Evolutionary conservation across 2,113 vertebrate species (phyloP).

Genomic region (Corydoras maculifer): DNA sequence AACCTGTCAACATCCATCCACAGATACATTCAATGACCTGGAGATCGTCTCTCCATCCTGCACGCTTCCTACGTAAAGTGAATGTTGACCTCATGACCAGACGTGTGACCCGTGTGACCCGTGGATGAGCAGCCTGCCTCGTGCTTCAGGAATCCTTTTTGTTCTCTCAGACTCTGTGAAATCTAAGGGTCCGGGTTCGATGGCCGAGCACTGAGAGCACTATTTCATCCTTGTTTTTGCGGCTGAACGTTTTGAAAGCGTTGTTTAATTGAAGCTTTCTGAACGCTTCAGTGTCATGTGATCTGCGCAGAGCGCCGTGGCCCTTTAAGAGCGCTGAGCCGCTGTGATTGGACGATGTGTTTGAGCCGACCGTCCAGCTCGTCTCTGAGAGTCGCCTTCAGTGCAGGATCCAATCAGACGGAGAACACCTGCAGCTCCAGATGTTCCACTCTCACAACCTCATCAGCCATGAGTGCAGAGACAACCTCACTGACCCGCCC

Average conservation of each 20-base stretch:
- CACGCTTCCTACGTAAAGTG: too few relatives aligned
- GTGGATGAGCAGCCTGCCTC: too few relatives aligned
- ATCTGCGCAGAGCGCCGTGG: constrained; percentile 20
- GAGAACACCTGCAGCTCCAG: constrained; percentile 29
- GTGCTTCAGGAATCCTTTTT: too few relatives aligned
- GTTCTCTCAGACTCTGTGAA: too few relatives aligned
- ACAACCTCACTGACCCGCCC: constrained; percentile 53
- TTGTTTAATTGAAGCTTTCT: background rate
- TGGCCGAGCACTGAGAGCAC: too few relatives aligned
- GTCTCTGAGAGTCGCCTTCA: constrained; percentile 41
- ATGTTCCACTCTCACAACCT: constrained; percentile 11
- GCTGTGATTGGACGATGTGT: constrained; percentile 51
- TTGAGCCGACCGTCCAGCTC: constrained; percentile 21
- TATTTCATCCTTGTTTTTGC: too few relatives aligned
- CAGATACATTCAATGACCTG: too few relatives aligned
- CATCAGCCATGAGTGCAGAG: constrained; percentile 52
- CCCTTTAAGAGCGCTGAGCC: constrained; percentile 62
- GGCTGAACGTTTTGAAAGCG: constrained; percentile 3
- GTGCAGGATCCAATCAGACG: constrained; percentile 45
- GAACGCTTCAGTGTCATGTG: background rate
- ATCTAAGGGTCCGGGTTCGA: too few relatives aligned
- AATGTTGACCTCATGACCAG: too few relatives aligned
- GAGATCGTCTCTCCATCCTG: too few relatives aligned
- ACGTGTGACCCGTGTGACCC: too few relatives aligned
- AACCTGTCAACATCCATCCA: too few relatives aligned